A percentile compares a stretch with the other conserved stretches of the same genome.
phyloP scores from a whole-genome alignment of 2,113 vertebrate species.

The Podarcis raffonei region DNA sequence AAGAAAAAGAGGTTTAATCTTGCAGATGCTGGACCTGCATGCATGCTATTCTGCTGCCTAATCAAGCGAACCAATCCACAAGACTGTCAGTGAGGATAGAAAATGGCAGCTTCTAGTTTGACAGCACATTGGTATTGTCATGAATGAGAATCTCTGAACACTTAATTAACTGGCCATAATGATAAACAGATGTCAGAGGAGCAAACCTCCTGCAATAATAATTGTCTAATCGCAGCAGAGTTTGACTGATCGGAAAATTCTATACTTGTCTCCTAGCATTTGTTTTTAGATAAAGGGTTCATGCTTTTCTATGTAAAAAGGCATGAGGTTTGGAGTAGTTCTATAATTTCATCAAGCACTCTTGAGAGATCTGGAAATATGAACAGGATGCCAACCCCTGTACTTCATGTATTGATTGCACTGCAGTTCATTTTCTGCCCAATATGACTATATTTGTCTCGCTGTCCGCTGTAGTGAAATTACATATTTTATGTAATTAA shows the following conservation, averaged over 20 bases:
- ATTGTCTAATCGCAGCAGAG: conserved; percentile 46
- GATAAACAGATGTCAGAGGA: conserved; percentile 28
- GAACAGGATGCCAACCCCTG: too few species aligned
- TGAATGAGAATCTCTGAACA: conserved; percentile 41
- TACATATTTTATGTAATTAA: too few species aligned
- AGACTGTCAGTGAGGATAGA: not conserved
- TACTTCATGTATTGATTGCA: not conserved
- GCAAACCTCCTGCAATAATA: conserved; percentile 28
- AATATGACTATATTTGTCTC: too few species aligned
- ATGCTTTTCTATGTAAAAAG: not conserved
- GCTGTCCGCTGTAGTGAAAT: too few species aligned
- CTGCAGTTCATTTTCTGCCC: too few species aligned
- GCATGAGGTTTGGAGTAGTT: not conserved
- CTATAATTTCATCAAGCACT: not conserved
- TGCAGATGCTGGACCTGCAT: not conserved
- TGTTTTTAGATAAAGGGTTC: conserved; percentile 21
- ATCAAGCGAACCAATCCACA: not conserved
- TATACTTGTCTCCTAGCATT: conserved; percentile 5
- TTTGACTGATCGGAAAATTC: conserved; percentile 21
- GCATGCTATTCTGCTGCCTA: not conserved
- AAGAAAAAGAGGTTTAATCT: not conserved
- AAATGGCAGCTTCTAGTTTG: not conserved
- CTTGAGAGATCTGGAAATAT: not conserved
- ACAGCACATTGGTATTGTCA: conserved; percentile 9
- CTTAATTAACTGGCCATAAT: conserved; percentile 39